phyloP scores from a whole-genome alignment of 92 coral and sea anemone species.

The Plumapathes pennacea region DNA sequence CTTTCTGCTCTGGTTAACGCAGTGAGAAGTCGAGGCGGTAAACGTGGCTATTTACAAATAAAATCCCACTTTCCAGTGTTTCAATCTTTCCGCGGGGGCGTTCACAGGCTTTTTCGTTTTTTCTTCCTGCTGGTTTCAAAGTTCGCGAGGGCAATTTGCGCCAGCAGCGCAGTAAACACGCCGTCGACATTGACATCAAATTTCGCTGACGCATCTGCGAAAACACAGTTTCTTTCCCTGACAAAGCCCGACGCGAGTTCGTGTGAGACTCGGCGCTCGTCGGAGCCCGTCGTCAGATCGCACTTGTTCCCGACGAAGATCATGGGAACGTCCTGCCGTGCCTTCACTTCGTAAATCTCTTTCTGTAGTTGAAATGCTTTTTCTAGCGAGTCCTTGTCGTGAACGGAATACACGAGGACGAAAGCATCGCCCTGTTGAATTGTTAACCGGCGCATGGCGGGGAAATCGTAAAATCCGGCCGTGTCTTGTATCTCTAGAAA shows the following conservation, averaged over 20 bases:
- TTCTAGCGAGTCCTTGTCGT: conserved; percentile 68
- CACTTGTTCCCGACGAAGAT: conserved; percentile 91
- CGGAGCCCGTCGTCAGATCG: conserved; percentile 66
- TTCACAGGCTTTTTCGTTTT: background rate
- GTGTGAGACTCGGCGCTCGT: conserved; percentile 30
- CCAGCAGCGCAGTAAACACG: conserved; percentile 69
- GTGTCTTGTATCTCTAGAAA: conserved; percentile 88
- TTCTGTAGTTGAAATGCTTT: conserved; percentile 70
- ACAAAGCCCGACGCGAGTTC: conserved; percentile 37
- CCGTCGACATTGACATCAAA: conserved; percentile 66
- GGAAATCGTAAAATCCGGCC: conserved; percentile 93
- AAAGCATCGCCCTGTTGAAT: conserved; percentile 85
- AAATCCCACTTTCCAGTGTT: too few relatives aligned
- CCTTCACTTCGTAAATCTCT: conserved; percentile 79
- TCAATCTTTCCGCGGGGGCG: conserved; percentile 3
- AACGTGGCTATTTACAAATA: too few relatives aligned
- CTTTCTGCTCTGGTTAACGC: background rate
- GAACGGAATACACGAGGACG: conserved; percentile 76
- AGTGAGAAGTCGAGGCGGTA: too few relatives aligned
- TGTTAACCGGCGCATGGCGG: conserved; percentile 94
- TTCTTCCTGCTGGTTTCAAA: conserved; percentile 2
- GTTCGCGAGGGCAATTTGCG: conserved; percentile 70
- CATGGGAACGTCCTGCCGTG: conserved; percentile 75
- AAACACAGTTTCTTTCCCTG: conserved; percentile 56
- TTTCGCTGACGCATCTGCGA: conserved; percentile 78